Conservation (phyloP, 2,888 invertebrate species). For the Tachina lurida region DNA sequence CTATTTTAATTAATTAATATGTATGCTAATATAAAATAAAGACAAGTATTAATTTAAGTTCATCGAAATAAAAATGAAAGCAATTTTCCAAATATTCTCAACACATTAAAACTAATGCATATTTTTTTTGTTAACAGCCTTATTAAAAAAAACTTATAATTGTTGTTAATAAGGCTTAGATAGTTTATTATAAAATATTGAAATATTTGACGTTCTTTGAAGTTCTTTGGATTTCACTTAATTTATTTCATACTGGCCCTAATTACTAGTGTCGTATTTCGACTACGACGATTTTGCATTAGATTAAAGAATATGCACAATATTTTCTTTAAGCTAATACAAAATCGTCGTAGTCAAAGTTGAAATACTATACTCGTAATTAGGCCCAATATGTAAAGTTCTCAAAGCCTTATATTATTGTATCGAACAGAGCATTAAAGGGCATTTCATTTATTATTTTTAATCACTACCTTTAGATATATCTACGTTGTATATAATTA, state of each 20-base stretch:
- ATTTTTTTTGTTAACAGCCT: not conserved
- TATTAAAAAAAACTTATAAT: not conserved
- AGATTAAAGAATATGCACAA: too few species aligned
- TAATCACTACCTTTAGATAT: too few species aligned
- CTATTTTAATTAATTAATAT: conserved; percentile 62
- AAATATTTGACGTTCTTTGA: not conserved
- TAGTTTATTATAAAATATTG: not conserved
- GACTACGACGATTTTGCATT: too few species aligned
- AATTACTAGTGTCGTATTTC: not conserved
- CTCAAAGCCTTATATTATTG: not conserved
- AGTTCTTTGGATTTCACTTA: not conserved
- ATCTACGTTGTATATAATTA: too few species aligned
- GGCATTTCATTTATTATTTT: not conserved
- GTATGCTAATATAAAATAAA: conserved; percentile 50
- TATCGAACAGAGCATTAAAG: conserved; percentile 18
- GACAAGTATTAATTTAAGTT: conserved; percentile 68
- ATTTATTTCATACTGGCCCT: not conserved
- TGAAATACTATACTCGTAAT: too few species aligned
- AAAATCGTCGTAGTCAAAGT: too few species aligned
- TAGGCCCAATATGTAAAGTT: not conserved
- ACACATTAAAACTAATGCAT: conserved; percentile 7
- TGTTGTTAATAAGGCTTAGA: not conserved
- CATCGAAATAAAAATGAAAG: conserved; percentile 66
- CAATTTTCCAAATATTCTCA: conserved; percentile 53
- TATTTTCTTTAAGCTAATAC: too few species aligned